These are phyloP conservation scores for Eristalinus sepulchralis DNA, from an alignment of 2,888 invertebrate species.

Conservation along the genomic window DNA sequence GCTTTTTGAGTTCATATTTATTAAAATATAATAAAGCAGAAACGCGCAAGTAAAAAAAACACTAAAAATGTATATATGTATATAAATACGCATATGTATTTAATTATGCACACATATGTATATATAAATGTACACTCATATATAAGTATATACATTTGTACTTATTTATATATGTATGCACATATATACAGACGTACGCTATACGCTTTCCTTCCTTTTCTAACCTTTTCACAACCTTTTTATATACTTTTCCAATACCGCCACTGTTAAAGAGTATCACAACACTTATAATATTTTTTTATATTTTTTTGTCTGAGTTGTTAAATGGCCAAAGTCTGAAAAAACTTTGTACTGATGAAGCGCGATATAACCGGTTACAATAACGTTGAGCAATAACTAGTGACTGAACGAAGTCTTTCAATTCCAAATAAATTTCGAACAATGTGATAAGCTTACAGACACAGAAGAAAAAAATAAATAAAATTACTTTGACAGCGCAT, in stretches of 20 bases:
- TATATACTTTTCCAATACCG: not conserved
- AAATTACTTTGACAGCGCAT: slow-evolving; percentile 27
- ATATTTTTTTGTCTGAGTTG: not conserved
- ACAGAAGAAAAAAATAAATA: not conserved
- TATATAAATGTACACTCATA: not conserved
- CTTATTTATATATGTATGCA: not conserved
- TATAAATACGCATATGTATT: no score
- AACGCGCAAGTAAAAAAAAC: no score
- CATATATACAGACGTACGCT: not conserved
- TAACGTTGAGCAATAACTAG: slow-evolving; percentile 41
- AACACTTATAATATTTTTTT: not conserved
- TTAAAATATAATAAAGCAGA: not conserved
- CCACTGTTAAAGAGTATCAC: not conserved
- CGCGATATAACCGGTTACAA: slow-evolving; percentile 37
- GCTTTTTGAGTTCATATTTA: not conserved
- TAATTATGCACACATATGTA: no score
- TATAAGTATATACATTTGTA: not conserved
- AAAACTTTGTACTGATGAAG: slow-evolving; percentile 30
- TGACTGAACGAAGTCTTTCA: slow-evolving; percentile 49
- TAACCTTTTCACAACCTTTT: not conserved
- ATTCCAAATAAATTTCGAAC: slow-evolving; percentile 52
- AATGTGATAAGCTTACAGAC: not conserved
- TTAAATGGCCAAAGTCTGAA: not conserved
- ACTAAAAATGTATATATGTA: no score
- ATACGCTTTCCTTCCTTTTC: not conserved